Conservation (phyloP, 2,113 vertebrate species). For the Pampusana beccarii region DNA sequence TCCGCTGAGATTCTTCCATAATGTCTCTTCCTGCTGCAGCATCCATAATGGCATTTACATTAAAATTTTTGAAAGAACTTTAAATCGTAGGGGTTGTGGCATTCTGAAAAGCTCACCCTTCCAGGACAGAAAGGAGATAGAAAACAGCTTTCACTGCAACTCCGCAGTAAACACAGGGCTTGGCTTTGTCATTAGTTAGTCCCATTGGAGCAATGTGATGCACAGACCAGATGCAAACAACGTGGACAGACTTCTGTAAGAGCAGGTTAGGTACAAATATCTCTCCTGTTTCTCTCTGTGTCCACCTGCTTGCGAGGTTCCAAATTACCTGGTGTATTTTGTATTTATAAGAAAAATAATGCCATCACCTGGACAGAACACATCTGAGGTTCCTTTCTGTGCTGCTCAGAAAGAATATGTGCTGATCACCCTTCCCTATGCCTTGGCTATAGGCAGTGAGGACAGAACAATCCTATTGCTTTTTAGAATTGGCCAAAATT, state of each 20-base stretch:
- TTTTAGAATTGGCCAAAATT: not conserved
- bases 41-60: no score
- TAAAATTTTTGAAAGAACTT: not conserved
- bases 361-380: not conserved
- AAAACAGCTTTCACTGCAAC: not conserved
- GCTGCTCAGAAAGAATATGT: not conserved
- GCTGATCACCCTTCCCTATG: no score
- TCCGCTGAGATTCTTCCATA: not conserved
- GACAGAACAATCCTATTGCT: not conserved
- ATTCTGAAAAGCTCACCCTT: not conserved
- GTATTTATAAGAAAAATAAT: no score
- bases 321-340: not conserved
- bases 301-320: not conserved
- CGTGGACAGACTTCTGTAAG: not conserved
- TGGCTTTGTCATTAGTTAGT: not conserved
- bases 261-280: not conserved
- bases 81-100: not conserved
- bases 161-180: not conserved
- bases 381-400: not conserved
- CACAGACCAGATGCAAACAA: not conserved
- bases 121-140: not conserved
- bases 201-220: not conserved
- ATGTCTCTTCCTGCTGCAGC: not conserved
- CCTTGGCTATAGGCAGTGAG: not conserved
- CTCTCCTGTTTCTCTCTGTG: not conserved